Evolutionary conservation across 2,888 invertebrate species (phyloP).

Genomic region (Drosophila ustulata): DNA sequence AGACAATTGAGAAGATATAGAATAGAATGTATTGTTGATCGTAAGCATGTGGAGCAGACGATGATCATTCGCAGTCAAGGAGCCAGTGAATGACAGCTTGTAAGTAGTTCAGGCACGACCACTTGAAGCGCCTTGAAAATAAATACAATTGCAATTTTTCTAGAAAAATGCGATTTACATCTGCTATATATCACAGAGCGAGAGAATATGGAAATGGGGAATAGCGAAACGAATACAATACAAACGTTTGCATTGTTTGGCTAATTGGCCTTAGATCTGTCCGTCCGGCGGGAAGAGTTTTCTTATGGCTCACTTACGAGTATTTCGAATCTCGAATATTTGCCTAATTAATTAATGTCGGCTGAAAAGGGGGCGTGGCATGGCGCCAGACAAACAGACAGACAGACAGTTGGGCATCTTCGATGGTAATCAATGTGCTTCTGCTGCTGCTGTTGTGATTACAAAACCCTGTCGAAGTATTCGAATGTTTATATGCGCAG

Average conservation of each 20-base stretch:
- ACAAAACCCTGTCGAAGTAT: constrained; percentile 15
- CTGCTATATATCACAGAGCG: constrained; percentile 35
- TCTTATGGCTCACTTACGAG: no score
- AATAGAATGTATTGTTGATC: not conserved
- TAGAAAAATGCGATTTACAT: constrained; percentile 40
- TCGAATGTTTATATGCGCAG: constrained; percentile 4
- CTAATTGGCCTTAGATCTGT: constrained; percentile 21
- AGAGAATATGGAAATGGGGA: not conserved
- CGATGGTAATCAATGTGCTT: constrained; percentile 4
- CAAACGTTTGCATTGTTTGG: constrained; percentile 21
- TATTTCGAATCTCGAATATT: constrained; percentile 18
- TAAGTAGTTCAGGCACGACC: constrained; percentile 26
- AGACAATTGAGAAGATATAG: not conserved
- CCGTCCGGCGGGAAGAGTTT: not conserved
- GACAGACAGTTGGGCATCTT: constrained; percentile 5
- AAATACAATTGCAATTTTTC: constrained; percentile 31
- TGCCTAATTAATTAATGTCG: constrained; percentile 29
- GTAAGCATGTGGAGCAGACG: constrained; percentile 11
- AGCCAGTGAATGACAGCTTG: constrained; percentile 35
- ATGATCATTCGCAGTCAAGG: constrained; percentile 19
- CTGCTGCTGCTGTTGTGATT: constrained; percentile 4
- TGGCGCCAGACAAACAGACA: constrained; percentile 10
- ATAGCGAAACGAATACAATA: constrained; percentile 8
- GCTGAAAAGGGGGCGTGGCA: constrained; percentile 13
- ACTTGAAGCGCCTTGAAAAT: constrained; percentile 51